A percentile compares a stretch with the other conserved stretches of the same genome.
These are phyloP conservation scores for Rotaria sp. DNA, from an alignment of 2,888 invertebrate species.

Conservation along the genomic window DNA sequence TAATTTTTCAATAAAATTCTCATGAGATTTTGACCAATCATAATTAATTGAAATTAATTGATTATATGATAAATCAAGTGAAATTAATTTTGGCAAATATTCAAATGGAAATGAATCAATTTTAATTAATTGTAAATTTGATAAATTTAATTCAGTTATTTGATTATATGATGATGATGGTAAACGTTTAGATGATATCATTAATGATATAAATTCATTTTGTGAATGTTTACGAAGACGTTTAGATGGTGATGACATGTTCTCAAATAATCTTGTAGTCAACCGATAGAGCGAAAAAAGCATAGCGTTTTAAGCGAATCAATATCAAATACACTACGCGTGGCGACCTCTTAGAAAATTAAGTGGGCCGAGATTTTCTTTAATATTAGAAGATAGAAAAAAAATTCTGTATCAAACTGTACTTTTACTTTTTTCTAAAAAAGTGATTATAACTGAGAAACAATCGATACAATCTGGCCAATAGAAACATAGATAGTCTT, in stretches of 20 bases:
- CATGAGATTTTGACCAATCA: background rate
- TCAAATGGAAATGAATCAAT: slow-evolving; percentile 24
- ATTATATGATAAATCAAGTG: background rate
- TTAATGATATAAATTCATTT: slow-evolving; percentile 3
- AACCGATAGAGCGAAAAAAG: too few species aligned
- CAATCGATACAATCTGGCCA: too few species aligned
- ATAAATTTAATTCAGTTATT: background rate
- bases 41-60: background rate
- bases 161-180: background rate
- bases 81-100: background rate
- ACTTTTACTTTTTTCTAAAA: too few species aligned
- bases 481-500: too few species aligned
- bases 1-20: background rate
- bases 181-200: background rate
- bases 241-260: background rate
- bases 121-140: background rate
- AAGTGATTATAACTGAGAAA: too few species aligned
- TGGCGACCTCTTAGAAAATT: too few species aligned
- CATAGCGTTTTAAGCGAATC: too few species aligned
- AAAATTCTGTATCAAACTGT: too few species aligned
- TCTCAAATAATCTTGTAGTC: background rate
- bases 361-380: too few species aligned
- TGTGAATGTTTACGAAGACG: slow-evolving; percentile 2
- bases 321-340: too few species aligned
- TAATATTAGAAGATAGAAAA: too few species aligned